Evolutionary conservation across 2,888 invertebrate genomes (phyloP).

Genomic region (Amiota mariae): DNA sequence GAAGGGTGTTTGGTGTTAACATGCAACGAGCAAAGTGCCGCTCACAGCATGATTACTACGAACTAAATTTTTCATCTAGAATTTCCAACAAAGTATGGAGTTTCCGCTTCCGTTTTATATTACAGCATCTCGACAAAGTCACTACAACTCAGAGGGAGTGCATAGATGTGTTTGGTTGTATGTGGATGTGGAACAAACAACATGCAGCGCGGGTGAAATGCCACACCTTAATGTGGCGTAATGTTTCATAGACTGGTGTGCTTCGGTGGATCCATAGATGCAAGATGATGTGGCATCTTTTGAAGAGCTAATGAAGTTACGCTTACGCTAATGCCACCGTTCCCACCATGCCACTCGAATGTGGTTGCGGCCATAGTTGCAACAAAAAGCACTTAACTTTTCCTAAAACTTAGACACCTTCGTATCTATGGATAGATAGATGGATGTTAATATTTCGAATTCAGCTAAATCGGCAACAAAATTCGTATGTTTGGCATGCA

Average conservation of each 20-base stretch:
- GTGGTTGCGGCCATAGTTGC: slow-evolving; percentile 7
- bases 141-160: neutral
- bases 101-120: slow-evolving; percentile 28
- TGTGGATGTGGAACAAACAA: neutral
- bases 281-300: slow-evolving; percentile 21
- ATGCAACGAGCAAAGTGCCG: neutral
- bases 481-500: slow-evolving; percentile 15
- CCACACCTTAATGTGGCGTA: slow-evolving; percentile 13
- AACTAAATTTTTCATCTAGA: neutral
- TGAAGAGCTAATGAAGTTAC: slow-evolving; percentile 46
- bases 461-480: slow-evolving; percentile 21
- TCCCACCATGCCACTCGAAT: slow-evolving; percentile 6
- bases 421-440: slow-evolving; percentile 9
- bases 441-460: neutral
- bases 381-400: slow-evolving; percentile 26
- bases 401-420: slow-evolving; percentile 7
- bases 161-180: neutral
- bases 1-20: neutral
- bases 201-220: slow-evolving; percentile 20
- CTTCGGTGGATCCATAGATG: slow-evolving; percentile 1
- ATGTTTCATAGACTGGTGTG: neutral
- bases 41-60: slow-evolving; percentile 5
- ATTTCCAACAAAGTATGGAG: slow-evolving; percentile 25
- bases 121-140: neutral
- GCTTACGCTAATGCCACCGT: slow-evolving; percentile 15